A percentile compares a stretch with the other conserved stretches of the same genome.
These are phyloP conservation scores for Enteromius paludinosus DNA, from an alignment of 2,797 vertebrate genomes.

Conservation along the genomic window DNA sequence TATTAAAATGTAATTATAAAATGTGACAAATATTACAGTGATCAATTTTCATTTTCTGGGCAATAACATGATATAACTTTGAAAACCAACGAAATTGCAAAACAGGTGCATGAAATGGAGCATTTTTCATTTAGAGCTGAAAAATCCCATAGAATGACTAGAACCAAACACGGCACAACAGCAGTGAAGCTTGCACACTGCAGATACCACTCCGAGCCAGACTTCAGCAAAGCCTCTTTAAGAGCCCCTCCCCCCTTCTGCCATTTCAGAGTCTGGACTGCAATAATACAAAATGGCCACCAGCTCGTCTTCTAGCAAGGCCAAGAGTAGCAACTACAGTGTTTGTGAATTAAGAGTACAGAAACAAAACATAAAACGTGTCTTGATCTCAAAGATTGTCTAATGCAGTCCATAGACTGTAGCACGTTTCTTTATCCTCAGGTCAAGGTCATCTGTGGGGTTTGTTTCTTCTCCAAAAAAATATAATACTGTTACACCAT, in stretches of 20 bases:
- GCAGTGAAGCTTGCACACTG: slow-evolving; percentile 17
- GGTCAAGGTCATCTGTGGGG: background rate
- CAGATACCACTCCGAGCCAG: slow-evolving; percentile 20
- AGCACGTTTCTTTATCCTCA: background rate
- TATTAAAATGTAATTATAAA: background rate
- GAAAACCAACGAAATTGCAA: background rate
- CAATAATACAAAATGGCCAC: slow-evolving; percentile 79
- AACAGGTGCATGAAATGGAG: background rate
- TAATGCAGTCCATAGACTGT: background rate
- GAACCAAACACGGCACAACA: background rate
- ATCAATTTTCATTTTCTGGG: background rate
- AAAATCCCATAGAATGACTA: background rate
- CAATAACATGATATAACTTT: background rate
- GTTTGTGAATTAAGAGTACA: slow-evolving; percentile 6
- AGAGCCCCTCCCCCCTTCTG: slow-evolving; percentile 10
- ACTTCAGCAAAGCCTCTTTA: slow-evolving; percentile 26
- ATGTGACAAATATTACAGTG: background rate
- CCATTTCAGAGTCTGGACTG: slow-evolving; percentile 63
- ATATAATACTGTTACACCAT: background rate
- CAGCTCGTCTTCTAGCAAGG: slow-evolving; percentile 51
- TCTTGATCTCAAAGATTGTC: background rate
- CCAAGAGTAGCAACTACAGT: slow-evolving; percentile 12
- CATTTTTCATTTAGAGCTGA: background rate
- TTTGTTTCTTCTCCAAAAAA: background rate
- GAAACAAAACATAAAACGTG: background rate